Base-by-base conservation (phyloP, 2,797 vertebrate genomes). In the Gadopsis marmoratus region DNA sequence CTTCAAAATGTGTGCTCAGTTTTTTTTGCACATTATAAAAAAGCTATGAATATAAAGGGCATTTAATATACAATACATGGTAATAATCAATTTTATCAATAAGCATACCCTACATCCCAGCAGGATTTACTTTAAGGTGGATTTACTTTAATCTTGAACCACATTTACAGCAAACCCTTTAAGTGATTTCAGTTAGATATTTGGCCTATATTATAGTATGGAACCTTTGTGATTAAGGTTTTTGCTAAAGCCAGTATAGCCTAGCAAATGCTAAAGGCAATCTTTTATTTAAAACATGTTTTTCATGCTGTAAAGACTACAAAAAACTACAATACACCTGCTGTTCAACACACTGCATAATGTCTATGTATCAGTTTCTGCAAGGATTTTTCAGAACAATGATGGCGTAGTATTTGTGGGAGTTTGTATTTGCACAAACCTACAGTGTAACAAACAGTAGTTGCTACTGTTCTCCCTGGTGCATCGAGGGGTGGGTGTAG, bases 41-140 rank as follows among this genome's bases (percentile, higher is more conserved):
- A 26, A 3, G 12, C 13, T 17, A 12, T 29, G 17, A 31, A 50
- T 3, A 48, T 19, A 23, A 55, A 14, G 2, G 17, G 13, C 2
- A 17, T 5, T 29, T n/a, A 26, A 50, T 12, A 4, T 16, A 62
- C 21, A 13, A 11, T 29, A 33, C 10, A 4, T 33, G 3, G 50
- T 19, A 60, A 43, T 50, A 73, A 10, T 23, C 10, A 70, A 45
- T 59, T 13, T 47, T 23, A 23, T 45, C 54, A 26, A 33, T 19
- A 4, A 62, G 70, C 21, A 14, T 29, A 16, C 2, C 41, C 21
- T 23, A n/a, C 19, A 66, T 61, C 48, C 35, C 31, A 80, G 17
- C 7, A 54, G 53, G 71, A 74, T 73, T 82, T 53, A 76, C 54
- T 55, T 63, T 45, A 67, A 26, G 26, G 26, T 26, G 53, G 71